phyloP scores from a whole-genome alignment of 2,113 vertebrate species.

The Sapayoa aenigma region DNA sequence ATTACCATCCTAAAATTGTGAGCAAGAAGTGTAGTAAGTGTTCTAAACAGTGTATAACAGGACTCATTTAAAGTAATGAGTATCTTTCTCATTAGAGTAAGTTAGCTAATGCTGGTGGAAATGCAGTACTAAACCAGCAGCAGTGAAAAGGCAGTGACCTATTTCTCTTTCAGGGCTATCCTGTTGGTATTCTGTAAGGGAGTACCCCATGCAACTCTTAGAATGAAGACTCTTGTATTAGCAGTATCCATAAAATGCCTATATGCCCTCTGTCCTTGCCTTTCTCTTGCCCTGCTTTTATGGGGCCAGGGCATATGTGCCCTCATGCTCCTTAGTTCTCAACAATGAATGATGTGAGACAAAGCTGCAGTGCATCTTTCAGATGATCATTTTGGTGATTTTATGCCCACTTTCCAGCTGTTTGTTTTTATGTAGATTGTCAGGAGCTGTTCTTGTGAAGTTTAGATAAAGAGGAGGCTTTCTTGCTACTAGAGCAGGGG shows the following conservation, averaged over 20 bases:
- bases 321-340: neutral
- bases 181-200: neutral
- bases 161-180: neutral
- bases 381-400: neutral
- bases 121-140: neutral
- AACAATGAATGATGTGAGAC: neutral
- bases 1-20: neutral
- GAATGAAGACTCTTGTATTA: neutral
- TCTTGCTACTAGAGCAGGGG: neutral
- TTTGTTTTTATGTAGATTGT: neutral
- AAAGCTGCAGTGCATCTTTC: neutral
- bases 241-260: neutral
- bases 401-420: neutral
- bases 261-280: neutral
- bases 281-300: neutral
- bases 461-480: neutral
- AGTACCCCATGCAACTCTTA: neutral
- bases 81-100: neutral
- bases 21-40: neutral
- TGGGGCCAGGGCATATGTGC: rapidly evolving
- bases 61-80: neutral
- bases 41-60: neutral
- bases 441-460: neutral
- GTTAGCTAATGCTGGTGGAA: neutral
- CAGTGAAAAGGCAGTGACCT: neutral